Evolutionary conservation across 2,888 invertebrate species (phyloP), one percentile per base, ranked within the genome.

Genomic region (Rhopalosiphum nymphaeae): DNA sequence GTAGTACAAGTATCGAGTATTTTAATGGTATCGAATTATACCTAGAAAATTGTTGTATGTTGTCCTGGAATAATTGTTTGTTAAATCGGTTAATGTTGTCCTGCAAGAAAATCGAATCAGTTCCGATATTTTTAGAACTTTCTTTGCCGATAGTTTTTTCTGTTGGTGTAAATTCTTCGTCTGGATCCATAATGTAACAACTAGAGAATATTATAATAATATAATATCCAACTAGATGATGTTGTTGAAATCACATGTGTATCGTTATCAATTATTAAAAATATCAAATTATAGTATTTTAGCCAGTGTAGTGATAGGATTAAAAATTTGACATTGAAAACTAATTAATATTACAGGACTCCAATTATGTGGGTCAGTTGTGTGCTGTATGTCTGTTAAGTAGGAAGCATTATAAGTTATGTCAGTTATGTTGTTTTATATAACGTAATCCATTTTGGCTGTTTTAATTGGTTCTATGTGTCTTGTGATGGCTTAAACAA

Each of bases 41-140:
- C 92, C 87, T 92, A 26, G 46, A 61, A 36, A 92, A 57, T 44
- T 49, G 86, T 49, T 36, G 46, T 16, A 9, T n/a, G 16, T 61
- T 61, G 61, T 92, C 85, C 86, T 26, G n/a, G 16, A 92, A 92
- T 13, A 92, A 36, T 26, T 26, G 57, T 87, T 87, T 3, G n/a
- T 49, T 87, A 92, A 92, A 87, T 87, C 26, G 46, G 21, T 92
- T 92, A 16, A 92, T 61, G 61, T 92, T 92, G 4, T 86, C 92
- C 0, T 9, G 46, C 26, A 87, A 46, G 29, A 57, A 87, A 36
- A 92, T 67, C 36, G 44, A n/a, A 26, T 49, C 16, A 9, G 0
- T 16, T 36, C 0, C 49, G 16, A 36, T 67, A 16, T 36, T 61
- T 49, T 49, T 36, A 25, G 86, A 46, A 26, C 26, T 13, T 86